phyloP scores from a whole-genome alignment of 2,888 invertebrate species.

The Lepidocyrtoides sp. region DNA sequence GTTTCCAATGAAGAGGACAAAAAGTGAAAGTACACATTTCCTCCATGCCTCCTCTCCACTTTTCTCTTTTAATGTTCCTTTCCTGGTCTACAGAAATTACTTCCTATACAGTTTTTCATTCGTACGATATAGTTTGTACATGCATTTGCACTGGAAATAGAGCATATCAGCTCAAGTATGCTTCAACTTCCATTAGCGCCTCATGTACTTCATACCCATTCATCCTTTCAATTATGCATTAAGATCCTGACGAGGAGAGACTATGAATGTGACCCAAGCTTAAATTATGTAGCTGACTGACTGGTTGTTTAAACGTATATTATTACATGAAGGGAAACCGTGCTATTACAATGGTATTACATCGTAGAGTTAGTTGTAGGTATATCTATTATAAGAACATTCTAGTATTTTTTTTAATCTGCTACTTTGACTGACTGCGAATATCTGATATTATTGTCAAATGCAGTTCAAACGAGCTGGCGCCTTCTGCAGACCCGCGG shows the following conservation, averaged over 20 bases:
- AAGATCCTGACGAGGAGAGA: constrained; percentile 38
- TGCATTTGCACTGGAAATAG: neutral
- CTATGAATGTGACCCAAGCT: neutral
- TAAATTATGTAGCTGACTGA: neutral
- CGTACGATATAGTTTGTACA: neutral
- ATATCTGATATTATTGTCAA: constrained; percentile 32
- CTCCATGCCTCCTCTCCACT: neutral
- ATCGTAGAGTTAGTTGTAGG: neutral
- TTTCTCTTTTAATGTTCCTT: neutral
- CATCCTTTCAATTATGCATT: constrained; percentile 68
- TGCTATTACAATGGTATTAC: neutral
- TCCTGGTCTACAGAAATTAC: neutral
- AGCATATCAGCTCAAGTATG: constrained; percentile 18
- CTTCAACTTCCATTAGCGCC: constrained; percentile 70
- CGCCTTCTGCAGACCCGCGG: constrained; percentile 93
- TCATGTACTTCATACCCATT: constrained; percentile 22
- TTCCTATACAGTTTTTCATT: neutral
- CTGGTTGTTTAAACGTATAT: neutral
- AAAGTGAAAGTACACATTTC: constrained; percentile 5
- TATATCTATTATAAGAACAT: neutral
- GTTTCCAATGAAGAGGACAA: neutral
- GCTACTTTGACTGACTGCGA: constrained; percentile 17
- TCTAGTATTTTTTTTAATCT: constrained; percentile 44
- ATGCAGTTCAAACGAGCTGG: constrained; percentile 91
- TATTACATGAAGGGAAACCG: neutral